phyloP scores from a whole-genome alignment of 2,797 vertebrate species.

The Caiman crocodilus region DNA sequence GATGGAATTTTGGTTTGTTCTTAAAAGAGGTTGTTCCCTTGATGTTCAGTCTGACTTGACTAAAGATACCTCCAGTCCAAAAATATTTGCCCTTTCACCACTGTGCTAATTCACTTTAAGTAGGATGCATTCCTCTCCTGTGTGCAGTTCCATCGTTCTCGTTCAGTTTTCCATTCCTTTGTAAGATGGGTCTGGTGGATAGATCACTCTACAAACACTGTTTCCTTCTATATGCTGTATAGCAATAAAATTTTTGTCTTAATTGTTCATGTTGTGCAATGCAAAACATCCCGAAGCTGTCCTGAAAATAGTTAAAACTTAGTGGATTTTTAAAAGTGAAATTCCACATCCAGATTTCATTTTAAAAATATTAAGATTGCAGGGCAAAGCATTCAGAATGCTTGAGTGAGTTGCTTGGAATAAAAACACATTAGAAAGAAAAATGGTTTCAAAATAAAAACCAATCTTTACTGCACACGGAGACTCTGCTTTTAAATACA shows the following conservation, averaged over 20 bases:
- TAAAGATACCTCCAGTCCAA: not conserved
- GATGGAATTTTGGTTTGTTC: not conserved
- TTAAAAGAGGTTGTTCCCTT: not conserved
- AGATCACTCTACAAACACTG: not conserved
- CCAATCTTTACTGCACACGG: not conserved
- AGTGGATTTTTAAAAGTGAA: not conserved
- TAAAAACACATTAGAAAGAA: not conserved
- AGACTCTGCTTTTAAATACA: not conserved
- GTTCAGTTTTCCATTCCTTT: not conserved
- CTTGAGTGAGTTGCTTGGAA: not conserved
- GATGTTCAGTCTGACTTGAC: not conserved
- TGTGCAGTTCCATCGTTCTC: not conserved
- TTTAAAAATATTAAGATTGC: not conserved
- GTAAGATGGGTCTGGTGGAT: not conserved
- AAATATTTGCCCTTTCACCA: not conserved
- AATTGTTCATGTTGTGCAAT: fast-evolving
- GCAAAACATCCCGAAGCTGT: not conserved
- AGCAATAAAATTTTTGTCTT: not conserved
- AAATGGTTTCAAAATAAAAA: not conserved
- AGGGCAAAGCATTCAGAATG: not conserved
- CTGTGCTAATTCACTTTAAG: not conserved
- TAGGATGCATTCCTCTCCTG: not conserved
- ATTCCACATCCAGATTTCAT: not conserved
- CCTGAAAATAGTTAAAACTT: not conserved
- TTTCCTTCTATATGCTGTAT: not conserved